Conservation (phyloP, 2,888 invertebrate genomes). For the Argynnis bischoffii region DNA sequence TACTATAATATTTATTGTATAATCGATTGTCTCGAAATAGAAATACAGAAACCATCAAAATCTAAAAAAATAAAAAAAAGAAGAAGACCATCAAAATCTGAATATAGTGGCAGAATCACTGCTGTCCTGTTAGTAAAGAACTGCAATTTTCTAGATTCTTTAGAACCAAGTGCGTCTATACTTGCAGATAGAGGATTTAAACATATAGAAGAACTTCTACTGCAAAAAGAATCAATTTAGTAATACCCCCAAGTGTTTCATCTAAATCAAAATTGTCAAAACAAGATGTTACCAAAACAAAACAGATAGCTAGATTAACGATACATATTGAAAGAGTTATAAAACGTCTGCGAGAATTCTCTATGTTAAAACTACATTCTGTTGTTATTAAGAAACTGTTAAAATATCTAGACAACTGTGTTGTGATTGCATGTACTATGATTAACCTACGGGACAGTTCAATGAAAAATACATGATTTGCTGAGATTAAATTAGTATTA, state of each 20-base stretch:
- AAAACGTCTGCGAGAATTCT: constrained; percentile 35
- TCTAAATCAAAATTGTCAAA: not conserved
- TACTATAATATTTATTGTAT: constrained; percentile 49
- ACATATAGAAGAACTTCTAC: constrained; percentile 35
- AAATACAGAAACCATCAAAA: constrained; percentile 54
- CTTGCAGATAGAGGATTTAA: constrained; percentile 44
- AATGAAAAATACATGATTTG: too few species aligned
- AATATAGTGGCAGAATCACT: constrained; percentile 42
- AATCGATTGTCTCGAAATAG: constrained; percentile 56
- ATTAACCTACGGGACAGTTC: too few species aligned
- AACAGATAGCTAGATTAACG: constrained; percentile 38
- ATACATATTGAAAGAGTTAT: constrained; percentile 40
- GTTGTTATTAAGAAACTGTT: too few species aligned
- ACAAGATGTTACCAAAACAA: constrained; percentile 16
- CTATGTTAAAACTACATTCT: constrained; percentile 38
- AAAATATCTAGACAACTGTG: too few species aligned
- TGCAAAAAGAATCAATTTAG: not conserved
- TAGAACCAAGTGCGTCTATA: constrained; percentile 33
- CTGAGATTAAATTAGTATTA: too few species aligned
- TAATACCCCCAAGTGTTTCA: constrained; percentile 7
- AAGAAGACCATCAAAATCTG: constrained; percentile 50
- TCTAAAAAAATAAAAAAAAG: too few species aligned
- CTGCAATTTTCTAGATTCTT: constrained; percentile 39
- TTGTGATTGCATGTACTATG: too few species aligned
- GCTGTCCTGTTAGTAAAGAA: constrained; percentile 38